These are phyloP conservation scores for Troides oblongomaculatus DNA, from an alignment of 2,888 invertebrate species.

Conservation along the genomic window DNA sequence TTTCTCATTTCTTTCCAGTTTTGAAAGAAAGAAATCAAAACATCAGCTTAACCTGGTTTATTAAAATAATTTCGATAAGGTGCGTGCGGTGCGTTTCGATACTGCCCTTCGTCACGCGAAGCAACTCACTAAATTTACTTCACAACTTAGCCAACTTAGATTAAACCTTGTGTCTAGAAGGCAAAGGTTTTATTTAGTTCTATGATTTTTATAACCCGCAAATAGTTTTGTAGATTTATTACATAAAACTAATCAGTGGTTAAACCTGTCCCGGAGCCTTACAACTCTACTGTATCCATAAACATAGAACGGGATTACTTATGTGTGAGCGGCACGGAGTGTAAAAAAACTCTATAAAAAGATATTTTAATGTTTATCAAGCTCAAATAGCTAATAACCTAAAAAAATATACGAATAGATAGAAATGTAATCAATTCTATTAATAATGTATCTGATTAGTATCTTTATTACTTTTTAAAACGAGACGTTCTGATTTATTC, in stretches of 20 bases:
- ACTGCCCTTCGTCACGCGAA: conserved; percentile 66
- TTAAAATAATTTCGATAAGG: conserved; percentile 75
- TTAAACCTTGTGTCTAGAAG: conserved; percentile 30
- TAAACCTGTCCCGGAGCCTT: conserved; percentile 64
- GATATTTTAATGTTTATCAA: not conserved
- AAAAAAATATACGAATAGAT: not conserved
- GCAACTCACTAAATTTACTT: conserved; percentile 45
- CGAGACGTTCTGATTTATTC: not conserved
- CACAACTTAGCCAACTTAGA: conserved; percentile 37
- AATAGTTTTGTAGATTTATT: conserved; percentile 32
- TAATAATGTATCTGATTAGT: not conserved
- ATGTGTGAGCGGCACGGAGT: conserved; percentile 51
- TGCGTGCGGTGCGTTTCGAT: conserved; percentile 69
- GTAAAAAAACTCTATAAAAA: conserved; percentile 43
- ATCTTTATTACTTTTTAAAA: not conserved
- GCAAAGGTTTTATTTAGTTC: conserved; percentile 3
- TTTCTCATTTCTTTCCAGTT: conserved; percentile 35
- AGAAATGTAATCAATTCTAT: not conserved
- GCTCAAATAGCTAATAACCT: not conserved
- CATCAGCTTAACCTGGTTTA: conserved; percentile 72
- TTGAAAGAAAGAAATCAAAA: conserved; percentile 50
- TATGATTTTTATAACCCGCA: not conserved
- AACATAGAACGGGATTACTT: conserved; percentile 59
- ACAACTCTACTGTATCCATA: conserved; percentile 55
- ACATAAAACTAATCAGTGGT: conserved; percentile 64